Evolutionary conservation across 1,140 invertebrate species (phyloP), one percentile per base, ranked within the genome.

Genomic region (Hycleus cichorii): DNA sequence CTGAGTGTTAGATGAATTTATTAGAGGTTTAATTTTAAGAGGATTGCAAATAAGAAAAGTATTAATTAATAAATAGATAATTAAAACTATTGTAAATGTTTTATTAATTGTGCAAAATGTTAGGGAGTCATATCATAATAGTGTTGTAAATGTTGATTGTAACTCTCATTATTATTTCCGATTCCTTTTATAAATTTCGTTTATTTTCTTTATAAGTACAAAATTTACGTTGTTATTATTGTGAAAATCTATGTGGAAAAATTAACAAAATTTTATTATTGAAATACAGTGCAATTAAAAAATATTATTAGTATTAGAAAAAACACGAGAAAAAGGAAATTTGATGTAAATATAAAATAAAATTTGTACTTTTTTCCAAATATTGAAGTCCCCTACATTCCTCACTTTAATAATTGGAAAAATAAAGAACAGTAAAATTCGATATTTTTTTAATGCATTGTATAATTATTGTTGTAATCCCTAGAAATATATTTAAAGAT

Each of bases 401-500:
- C 32, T 44, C 40, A 25, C 12, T 52, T 39, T 40, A 39, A 40
- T 47, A 45, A 32, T 39, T 27, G 26, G 10, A 45, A 25, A 52
- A 52, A 32, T 3, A 12, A n/a, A 53, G 42, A 25, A 27, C 9
- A 18, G 45, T 9, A 43, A 52, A 46, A 51, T 10, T 39, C 9
- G 11, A 25, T 53, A 53, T 53, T 53, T 53, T 53, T 53, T 53
- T 45, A 53, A 53, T 53, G 51, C 51, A 53, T 53, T 53, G 51
- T 53, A 53, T 53, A 45, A 45, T 45, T 46, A 45, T 53, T 53
- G 51, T 53, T 32, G 32, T 32, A 32, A 32, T 32, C 32, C 7
- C 1, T 32, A 4, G 4, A 32, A 5, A 32, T 32, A 32, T 32
- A 32, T 32, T 32, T 4, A 32, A 18, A 18, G 18, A 18, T 18